Percentiles rank a stretch among this genome's conserved stretches.
phyloP scores from a whole-genome alignment of 2,113 vertebrate species.

The Blennius ocellaris region DNA sequence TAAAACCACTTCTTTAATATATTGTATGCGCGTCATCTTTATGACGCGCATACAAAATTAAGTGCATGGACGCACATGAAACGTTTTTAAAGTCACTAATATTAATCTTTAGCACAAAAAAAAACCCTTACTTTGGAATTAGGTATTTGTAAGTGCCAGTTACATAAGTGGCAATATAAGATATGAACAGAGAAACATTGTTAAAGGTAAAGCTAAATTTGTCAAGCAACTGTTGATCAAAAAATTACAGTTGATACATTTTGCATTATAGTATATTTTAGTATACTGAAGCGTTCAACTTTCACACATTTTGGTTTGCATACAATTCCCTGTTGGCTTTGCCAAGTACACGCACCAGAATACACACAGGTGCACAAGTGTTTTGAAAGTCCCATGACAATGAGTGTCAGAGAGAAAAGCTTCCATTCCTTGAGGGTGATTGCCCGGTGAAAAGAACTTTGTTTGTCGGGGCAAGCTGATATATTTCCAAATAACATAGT shows the following conservation, averaged over 20 bases:
- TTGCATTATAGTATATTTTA: not conserved
- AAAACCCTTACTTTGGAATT: too few species aligned
- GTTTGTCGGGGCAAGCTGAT: constrained; percentile 57
- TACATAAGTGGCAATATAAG: not conserved
- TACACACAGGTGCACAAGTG: constrained; percentile 18
- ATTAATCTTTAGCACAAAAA: too few species aligned
- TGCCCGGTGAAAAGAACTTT: constrained; percentile 36
- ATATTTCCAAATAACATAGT: constrained; percentile 71
- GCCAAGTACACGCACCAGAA: constrained; percentile 1
- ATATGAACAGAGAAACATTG: not conserved
- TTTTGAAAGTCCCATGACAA: constrained; percentile 19
- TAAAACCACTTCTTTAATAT: too few species aligned
- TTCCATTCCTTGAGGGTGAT: constrained; percentile 39
- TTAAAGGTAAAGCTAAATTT: not conserved
- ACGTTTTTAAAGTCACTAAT: too few species aligned
- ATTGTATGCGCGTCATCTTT: not conserved
- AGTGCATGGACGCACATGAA: not conserved
- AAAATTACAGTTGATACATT: not conserved
- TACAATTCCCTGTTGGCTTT: not conserved
- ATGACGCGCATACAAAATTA: not conserved
- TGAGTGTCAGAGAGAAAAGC: constrained; percentile 29
- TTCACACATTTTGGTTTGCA: not conserved
- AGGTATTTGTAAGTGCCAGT: too few species aligned
- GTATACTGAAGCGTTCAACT: not conserved
- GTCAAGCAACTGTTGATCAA: not conserved